Evolutionary conservation across 2,113 vertebrate genomes (phyloP), one percentile per base, ranked within the genome.

Genomic region (Rhinichthys klamathensis): DNA sequence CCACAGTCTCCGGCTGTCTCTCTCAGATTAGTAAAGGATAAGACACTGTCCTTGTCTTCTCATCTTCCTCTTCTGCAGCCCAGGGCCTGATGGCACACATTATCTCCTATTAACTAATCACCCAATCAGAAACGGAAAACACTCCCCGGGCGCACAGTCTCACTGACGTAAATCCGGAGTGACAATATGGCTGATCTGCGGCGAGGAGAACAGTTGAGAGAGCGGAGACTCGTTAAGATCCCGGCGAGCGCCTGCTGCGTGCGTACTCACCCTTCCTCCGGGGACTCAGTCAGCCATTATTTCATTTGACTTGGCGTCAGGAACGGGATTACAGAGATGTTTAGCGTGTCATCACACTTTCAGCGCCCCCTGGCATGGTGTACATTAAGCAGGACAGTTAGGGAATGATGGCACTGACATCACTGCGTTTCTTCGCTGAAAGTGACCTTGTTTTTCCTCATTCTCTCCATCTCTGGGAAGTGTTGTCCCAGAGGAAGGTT

Each of bases 31-130:
- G 75, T 10, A 85, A 72, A 74, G 69, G 70, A 74, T 72, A 78
- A 85, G 63, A 73, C 65, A 60, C 70, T 67, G 85, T 82, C 78
- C 85, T 75, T 83, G 81, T 83, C 81, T 65, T 75, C 83, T 80
- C 84, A 51, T 83, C 73, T 83, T 51, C 27, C 51, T 77, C 60
- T 61, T 44, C 81, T 72, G 46, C 56, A 85, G 86, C 86, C 84
- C 30, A 15, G 63, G 84, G 90, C 80, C 18, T 87, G 88, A 85
- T 84, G 73, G 83, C 72, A 80, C 85, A 88, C 83, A 91, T 91
- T 90, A 90, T 90, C 90, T 88, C 83, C 87, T 85, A 90, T 91
- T 91, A 90, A 88, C 80, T 65, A 88, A 89, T 88, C 85, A 84
- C 85, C 81, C 84, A 87, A 85, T 90, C 70, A 87, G 72, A 82